Evolutionary conservation across 2,113 vertebrate genomes (phyloP).

Genomic region (Mus pahari): DNA sequence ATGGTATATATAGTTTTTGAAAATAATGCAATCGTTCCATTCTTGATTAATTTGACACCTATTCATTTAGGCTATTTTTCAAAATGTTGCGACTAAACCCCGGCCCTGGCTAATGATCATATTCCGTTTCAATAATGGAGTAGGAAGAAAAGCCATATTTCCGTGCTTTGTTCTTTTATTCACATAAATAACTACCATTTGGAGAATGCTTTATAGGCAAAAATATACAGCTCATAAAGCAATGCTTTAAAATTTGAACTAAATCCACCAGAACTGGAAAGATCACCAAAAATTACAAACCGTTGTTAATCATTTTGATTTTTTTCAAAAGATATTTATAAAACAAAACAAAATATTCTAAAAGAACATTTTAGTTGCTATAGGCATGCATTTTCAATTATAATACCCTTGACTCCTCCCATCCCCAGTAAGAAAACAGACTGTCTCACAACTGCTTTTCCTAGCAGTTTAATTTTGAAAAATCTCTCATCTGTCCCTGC

Average conservation of each 20-base stretch:
- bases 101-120: slow-evolving; percentile 64
- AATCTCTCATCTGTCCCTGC: slow-evolving; percentile 69
- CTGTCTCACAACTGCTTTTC: slow-evolving; percentile 68
- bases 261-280: slow-evolving; percentile 51
- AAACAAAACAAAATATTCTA: slow-evolving; percentile 54
- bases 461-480: slow-evolving; percentile 78
- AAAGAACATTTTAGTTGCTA: slow-evolving; percentile 59
- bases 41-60: slow-evolving; percentile 74
- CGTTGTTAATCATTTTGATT: not conserved
- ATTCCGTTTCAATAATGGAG: slow-evolving; percentile 71
- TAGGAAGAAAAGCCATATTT: slow-evolving; percentile 62
- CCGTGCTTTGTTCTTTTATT: slow-evolving; percentile 71
- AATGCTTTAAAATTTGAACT: slow-evolving; percentile 50
- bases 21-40: slow-evolving; percentile 57
- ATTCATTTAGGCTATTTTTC: slow-evolving; percentile 67
- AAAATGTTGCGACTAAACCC: slow-evolving; percentile 66
- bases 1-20: slow-evolving; percentile 31
- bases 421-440: slow-evolving; percentile 49
- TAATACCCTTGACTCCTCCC: not conserved
- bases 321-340: not conserved
- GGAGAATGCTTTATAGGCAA: slow-evolving; percentile 64
- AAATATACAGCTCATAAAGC: slow-evolving; percentile 45
- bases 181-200: slow-evolving; percentile 70
- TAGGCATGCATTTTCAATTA: slow-evolving; percentile 57
- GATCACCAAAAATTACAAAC: slow-evolving; percentile 49